A percentile compares a stretch with the other conserved stretches of the same genome.
phyloP scores from a whole-genome alignment of 1,140 invertebrate genomes.

The Formica exsecta region DNA sequence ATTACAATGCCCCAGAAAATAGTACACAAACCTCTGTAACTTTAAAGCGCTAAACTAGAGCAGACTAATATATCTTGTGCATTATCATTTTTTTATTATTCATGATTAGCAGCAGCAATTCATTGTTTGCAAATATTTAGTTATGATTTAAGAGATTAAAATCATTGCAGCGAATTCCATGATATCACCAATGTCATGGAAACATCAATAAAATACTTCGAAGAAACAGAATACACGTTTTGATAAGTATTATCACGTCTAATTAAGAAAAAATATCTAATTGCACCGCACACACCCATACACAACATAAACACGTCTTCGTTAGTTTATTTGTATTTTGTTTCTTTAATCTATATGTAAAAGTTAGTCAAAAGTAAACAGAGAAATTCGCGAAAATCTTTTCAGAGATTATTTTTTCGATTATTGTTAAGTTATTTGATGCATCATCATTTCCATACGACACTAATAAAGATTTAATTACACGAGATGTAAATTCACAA shows the following conservation, averaged over 20 bases:
- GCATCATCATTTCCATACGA: too few species aligned
- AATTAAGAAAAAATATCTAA: too few species aligned
- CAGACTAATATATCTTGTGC: neutral
- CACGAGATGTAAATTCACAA: too few species aligned
- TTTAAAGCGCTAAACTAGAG: neutral
- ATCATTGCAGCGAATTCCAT: neutral
- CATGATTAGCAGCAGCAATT: neutral
- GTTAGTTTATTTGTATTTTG: neutral
- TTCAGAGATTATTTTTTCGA: too few species aligned
- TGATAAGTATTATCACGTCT: too few species aligned
- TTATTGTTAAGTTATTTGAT: too few species aligned
- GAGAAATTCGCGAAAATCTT: neutral
- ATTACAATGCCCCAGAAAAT: slow-evolving; percentile 1
- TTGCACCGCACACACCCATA: too few species aligned
- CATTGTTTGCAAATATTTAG: neutral
- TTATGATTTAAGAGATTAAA: neutral
- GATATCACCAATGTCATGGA: neutral
- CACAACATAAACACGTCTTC: neutral
- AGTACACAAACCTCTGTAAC: neutral
- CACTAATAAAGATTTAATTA: too few species aligned
- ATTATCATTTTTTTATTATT: slow-evolving; percentile 3
- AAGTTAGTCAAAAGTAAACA: neutral
- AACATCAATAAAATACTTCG: neutral
- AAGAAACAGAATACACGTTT: too few species aligned
- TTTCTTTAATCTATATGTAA: slow-evolving; percentile 5